Conservation (phyloP, 2,113 vertebrate species). For the Siphamia tubifer region DNA sequence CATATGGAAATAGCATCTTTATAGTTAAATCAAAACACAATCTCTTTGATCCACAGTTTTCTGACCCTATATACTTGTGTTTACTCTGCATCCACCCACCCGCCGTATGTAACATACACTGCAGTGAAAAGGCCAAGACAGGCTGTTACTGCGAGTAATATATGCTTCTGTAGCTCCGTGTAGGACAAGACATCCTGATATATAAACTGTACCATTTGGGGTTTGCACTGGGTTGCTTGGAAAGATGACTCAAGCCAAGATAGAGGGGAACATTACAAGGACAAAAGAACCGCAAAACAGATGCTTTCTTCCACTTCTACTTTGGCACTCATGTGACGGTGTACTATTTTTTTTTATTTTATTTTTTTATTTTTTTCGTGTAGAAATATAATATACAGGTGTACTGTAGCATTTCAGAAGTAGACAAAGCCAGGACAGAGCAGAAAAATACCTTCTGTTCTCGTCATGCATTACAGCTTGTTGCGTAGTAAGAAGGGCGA, state of each 20-base stretch:
- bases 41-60: slow-evolving; percentile 44
- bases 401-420: slow-evolving; percentile 60
- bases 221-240: slow-evolving; percentile 10
- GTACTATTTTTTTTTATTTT: slow-evolving; percentile 40
- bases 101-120: background rate
- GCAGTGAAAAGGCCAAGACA: slow-evolving; percentile 6
- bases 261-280: slow-evolving; percentile 16
- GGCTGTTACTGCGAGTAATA: slow-evolving; percentile 1
- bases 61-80: slow-evolving; percentile 22
- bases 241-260: slow-evolving; percentile 24
- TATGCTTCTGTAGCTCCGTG: slow-evolving; percentile 24
- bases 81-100: background rate
- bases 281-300: slow-evolving; percentile 49
- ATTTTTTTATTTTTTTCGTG: slow-evolving; percentile 14
- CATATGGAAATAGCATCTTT: slow-evolving; percentile 67
- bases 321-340: slow-evolving; percentile 79
- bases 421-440: slow-evolving; percentile 46
- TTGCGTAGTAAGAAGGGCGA: slow-evolving; percentile 22
- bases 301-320: slow-evolving; percentile 55
- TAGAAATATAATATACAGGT: slow-evolving; percentile 69
- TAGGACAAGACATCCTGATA: slow-evolving; percentile 42
- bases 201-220: slow-evolving; percentile 20
- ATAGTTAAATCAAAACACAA: slow-evolving; percentile 32
- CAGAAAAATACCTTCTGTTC: slow-evolving; percentile 49
- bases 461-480: slow-evolving; percentile 61